These are phyloP conservation scores for Monomorium pharaonis DNA, from an alignment of 1,140 invertebrate species.

Conservation along the genomic window DNA sequence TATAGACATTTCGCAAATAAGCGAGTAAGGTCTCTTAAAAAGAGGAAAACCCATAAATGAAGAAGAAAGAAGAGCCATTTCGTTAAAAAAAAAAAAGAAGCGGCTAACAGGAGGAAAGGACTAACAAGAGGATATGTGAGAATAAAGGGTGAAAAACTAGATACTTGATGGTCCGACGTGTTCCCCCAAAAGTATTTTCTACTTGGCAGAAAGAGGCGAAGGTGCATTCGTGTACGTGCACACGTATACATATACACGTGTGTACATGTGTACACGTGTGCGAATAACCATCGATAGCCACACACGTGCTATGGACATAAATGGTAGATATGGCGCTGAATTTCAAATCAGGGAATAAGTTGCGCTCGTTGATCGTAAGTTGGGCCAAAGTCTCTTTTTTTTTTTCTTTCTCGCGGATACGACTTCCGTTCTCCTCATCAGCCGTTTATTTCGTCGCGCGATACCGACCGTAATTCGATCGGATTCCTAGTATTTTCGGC, in stretches of 20 bases:
- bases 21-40: background rate
- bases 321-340: slow-evolving; percentile 70
- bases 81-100: slow-evolving; percentile 15
- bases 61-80: background rate
- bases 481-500: slow-evolving; percentile 3
- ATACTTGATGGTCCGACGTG: slow-evolving; percentile 27
- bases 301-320: slow-evolving; percentile 70
- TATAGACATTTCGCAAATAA: background rate
- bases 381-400: background rate
- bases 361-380: slow-evolving; percentile 55
- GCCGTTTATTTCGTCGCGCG: slow-evolving; percentile 19
- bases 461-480: slow-evolving; percentile 11
- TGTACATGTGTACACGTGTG: background rate
- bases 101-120: background rate
- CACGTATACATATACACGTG: background rate
- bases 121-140: slow-evolving; percentile 15
- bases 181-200: slow-evolving; percentile 46
- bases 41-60: background rate
- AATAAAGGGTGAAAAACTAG: slow-evolving; percentile 40
- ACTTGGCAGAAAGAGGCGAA: background rate
- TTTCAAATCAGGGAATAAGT: slow-evolving; percentile 70
- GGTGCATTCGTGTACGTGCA: slow-evolving; percentile 13
- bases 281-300: slow-evolving; percentile 57
- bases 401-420: background rate
- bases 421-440: background rate